phyloP scores from a whole-genome alignment of 2,113 vertebrate genomes.

The Mesocricetus auratus region DNA sequence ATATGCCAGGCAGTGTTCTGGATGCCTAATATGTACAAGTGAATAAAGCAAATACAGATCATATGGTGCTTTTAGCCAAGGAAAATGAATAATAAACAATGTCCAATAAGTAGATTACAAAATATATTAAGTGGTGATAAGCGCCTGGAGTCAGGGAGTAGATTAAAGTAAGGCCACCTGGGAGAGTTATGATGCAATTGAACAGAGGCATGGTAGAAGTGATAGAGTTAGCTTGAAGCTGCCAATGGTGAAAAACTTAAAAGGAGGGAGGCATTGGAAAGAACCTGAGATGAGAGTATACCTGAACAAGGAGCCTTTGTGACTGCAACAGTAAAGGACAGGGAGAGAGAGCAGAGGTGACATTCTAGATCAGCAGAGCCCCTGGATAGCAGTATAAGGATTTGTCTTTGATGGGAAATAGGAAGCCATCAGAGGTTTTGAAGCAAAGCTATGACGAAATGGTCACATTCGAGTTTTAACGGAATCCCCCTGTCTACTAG shows the following conservation, averaged over 20 bases:
- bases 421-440: background rate
- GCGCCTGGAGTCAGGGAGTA: background rate
- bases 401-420: conserved; percentile 42
- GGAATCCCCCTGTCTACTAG: background rate
- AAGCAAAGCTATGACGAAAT: background rate
- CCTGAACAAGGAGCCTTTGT: background rate
- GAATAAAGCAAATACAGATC: conserved; percentile 18
- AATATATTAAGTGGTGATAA: background rate
- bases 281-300: too few relatives aligned
- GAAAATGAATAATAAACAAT: conserved; percentile 47
- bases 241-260: background rate
- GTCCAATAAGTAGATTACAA: background rate
- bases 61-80: background rate
- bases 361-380: background rate
- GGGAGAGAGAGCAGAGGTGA: background rate
- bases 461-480: background rate
- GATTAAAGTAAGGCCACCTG: background rate
- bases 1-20: background rate
- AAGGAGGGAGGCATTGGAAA: background rate
- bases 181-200: background rate
- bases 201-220: background rate
- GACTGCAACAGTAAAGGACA: background rate
- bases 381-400: background rate
- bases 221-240: background rate
- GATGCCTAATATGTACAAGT: background rate